Conservation (phyloP, 2,113 vertebrate species). For the Solenodon paradoxus region DNA sequence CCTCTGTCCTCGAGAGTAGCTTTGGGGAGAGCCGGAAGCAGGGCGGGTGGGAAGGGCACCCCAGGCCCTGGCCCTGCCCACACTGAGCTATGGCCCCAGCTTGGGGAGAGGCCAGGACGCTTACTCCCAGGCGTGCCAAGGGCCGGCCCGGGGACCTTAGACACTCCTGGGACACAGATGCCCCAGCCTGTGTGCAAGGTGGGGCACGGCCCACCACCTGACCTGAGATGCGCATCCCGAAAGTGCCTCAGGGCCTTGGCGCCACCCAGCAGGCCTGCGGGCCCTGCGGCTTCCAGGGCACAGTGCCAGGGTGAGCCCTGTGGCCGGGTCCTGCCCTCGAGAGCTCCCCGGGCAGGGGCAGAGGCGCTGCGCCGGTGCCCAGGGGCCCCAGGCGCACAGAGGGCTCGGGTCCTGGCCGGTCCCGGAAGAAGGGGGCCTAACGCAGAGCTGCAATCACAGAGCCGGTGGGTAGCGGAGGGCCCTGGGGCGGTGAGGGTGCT, state of each 20-base stretch:
- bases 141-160: neutral
- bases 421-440: rapidly evolving
- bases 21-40: too few species aligned
- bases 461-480: neutral
- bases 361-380: rapidly evolving
- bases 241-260: rapidly evolving
- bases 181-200: neutral
- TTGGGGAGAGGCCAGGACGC: neutral
- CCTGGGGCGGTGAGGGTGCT: rapidly evolving
- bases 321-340: rapidly evolving
- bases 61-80: too few species aligned
- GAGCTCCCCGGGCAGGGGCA: neutral
- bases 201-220: rapidly evolving
- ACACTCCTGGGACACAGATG: neutral
- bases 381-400: neutral
- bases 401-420: neutral
- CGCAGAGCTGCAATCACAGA: rapidly evolving
- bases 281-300: neutral
- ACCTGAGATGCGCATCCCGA: neutral
- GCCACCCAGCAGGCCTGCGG: neutral
- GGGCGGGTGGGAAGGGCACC: rapidly evolving
- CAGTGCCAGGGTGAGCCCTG: rapidly evolving
- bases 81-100: neutral
- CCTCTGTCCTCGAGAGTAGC: rapidly evolving
- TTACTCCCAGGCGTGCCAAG: rapidly evolving